Base-by-base conservation (phyloP, 2,888 invertebrate species). In the Iphiclides podalirius region DNA sequence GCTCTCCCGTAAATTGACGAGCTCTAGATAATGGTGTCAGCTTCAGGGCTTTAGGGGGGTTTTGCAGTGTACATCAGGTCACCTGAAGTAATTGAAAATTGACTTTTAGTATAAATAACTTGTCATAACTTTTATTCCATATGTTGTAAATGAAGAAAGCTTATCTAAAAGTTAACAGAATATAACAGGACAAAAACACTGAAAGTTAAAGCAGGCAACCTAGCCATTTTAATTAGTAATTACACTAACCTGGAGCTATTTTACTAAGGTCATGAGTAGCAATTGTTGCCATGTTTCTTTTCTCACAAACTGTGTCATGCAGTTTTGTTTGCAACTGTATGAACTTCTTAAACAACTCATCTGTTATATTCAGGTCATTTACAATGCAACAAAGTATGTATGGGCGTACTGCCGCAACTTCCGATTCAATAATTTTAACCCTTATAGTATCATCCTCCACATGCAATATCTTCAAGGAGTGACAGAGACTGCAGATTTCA, bases 201-300 rank as follows among this genome's bases (percentile, higher is more conserved):
- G 3, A 4, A 3, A 20, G 20, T n/a, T n/a, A 20, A 20, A 20
- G 20, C 28, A 8, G 17, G 0, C 14, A 4, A n/a, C 16, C 11
- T n/a, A n/a, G n/a, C n/a, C n/a, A n/a, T n/a, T n/a, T n/a, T n/a
- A n/a, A n/a, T n/a, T n/a, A n/a, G n/a, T n/a, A n/a, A n/a, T n/a
- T n/a, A n/a, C n/a, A 59, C 67, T 58, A 53, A 93, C 90, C 81
- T 80, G 92, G 72, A 26, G 89, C 78, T 52, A 96, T 80, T 63
- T 92, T 91, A 33, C 79, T 85, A 55, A 94, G 77, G 72, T 96
- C 96, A 74, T 96, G 96, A 0, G 96, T 96, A 1, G 96, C 96
- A 51, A 96, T 94, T 0, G 96, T 95, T 0, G 95, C 94, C 0
- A 89, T 79, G 63, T 93, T 94, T 59, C 96, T 86, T 67, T 95